phyloP scores from a whole-genome alignment of 2,888 invertebrate genomes.

The Chloroclysta siterata region DNA sequence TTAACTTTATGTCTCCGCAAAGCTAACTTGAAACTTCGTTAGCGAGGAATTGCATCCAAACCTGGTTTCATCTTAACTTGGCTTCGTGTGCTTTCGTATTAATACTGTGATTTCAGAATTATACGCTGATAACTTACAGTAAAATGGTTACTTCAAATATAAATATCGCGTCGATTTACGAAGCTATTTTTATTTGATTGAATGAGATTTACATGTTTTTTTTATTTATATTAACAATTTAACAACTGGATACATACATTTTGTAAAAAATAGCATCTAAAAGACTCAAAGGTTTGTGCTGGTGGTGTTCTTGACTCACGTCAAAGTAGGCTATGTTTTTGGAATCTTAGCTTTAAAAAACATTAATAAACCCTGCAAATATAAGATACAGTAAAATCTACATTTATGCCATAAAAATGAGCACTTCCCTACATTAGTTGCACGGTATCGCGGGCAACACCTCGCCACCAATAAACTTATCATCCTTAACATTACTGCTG shows the following conservation, averaged over 20 bases:
- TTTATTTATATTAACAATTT: too few species aligned
- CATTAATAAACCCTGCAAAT: slow-evolving; percentile 29
- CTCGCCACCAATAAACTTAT: slow-evolving; percentile 48
- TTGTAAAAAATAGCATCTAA: too few species aligned
- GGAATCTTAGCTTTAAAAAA: not conserved
- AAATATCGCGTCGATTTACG: too few species aligned
- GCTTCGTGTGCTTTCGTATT: not conserved
- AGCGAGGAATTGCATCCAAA: not conserved
- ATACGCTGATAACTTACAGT: too few species aligned
- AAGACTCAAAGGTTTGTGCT: too few species aligned
- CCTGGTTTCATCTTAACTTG: slow-evolving; percentile 5
- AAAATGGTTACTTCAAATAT: too few species aligned
- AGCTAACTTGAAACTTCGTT: slow-evolving; percentile 10
- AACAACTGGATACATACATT: too few species aligned
- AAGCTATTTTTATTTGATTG: not conserved
- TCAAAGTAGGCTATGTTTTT: too few species aligned
- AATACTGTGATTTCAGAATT: not conserved
- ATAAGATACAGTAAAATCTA: slow-evolving; percentile 4
- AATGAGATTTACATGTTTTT: too few species aligned
- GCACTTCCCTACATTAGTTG: not conserved
- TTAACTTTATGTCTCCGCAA: slow-evolving; percentile 7
- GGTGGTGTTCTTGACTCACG: too few species aligned
- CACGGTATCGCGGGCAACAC: slow-evolving; percentile 4
- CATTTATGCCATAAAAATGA: not conserved
- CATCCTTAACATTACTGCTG: slow-evolving; percentile 53